These are phyloP conservation scores for Notodonta dromedarius DNA, from an alignment of 2,888 invertebrate species.

Conservation along the genomic window DNA sequence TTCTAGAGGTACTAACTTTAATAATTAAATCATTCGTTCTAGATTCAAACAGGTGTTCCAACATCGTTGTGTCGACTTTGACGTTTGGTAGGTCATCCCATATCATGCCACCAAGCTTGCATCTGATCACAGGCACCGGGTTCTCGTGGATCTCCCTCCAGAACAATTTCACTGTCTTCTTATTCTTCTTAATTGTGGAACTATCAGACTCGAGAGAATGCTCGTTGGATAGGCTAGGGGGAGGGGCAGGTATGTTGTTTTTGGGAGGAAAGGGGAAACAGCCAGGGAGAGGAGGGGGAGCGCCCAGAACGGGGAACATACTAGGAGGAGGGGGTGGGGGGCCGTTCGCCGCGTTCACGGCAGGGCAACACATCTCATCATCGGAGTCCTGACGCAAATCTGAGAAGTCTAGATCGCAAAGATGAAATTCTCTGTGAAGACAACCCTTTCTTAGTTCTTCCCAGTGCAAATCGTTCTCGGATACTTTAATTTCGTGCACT, in stretches of 20 bases:
- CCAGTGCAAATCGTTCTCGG: conserved; percentile 98
- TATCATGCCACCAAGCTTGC: conserved; percentile 89
- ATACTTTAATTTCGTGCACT: conserved; percentile 90
- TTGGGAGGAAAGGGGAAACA: conserved; percentile 74
- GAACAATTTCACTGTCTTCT: conserved; percentile 98
- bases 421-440: conserved; percentile 89
- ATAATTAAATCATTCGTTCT: conserved; percentile 97
- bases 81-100: conserved; percentile 96
- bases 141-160: conserved; percentile 98
- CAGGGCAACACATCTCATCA: conserved; percentile 89
- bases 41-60: conserved; percentile 98
- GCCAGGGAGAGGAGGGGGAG: conserved; percentile 81
- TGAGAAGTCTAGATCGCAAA: conserved; percentile 98
- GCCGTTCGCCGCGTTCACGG: conserved; percentile 86
- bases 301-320: conserved; percentile 80
- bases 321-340: conserved; percentile 93
- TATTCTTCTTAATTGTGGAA: conserved; percentile 90
- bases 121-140: conserved; percentile 79
- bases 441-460: conserved; percentile 92
- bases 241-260: conserved; percentile 67
- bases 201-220: conserved; percentile 71
- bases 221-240: conserved; percentile 58
- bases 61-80: conserved; percentile 94
- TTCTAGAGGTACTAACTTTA: conserved; percentile 83
- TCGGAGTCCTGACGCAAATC: conserved; percentile 96